Evolutionary conservation across 2,113 vertebrate genomes (phyloP), one percentile per base, ranked within the genome.

Genomic region (Stigmatopora nigra): DNA sequence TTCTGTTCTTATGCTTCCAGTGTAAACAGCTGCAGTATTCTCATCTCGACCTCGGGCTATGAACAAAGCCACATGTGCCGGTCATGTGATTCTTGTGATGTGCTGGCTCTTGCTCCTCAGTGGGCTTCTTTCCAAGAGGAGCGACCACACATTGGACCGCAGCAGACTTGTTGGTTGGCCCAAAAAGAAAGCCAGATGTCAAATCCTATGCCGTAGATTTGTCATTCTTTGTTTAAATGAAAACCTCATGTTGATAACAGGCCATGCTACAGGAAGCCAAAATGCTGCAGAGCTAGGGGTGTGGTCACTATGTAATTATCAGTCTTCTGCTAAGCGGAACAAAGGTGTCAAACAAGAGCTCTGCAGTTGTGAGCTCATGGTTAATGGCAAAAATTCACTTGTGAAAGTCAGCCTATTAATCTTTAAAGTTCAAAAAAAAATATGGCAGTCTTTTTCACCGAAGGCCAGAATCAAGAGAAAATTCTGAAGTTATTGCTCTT

Each of bases 61-160:
- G 71, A 78, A 76, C 64, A 51, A 47, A 68, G 75, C 80, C 75
- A 80, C 71, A 78, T 85, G 80, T 74, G 70, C 16, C 49, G 17
- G 69, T 78, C 81, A 85, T 76, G 69, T 80, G 84, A 88, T 78
- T 69, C 69, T 35, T 61, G 59, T 46, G 41, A 52, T 60, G 81
- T 44, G 71, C 61, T 69, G 63, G 52, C 68, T 19, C 68, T 19
- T 60, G 73, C 71, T 68, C 60, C 14, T 56, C 53, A 31, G 13
- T 56, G 53, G 53, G 53, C 53, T 56, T 56, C 53, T 56, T 56
- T 56, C 53, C 53, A 56, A 64, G 2, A 68, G 68, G 70, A 63
- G 45, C 6, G 60, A 60, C 13, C 45, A 77, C 59, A 68, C 72
- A 73, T 71, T 75, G 71, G 73, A 68, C 49, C 64, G 71, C 64